Conservation (phyloP, 2,797 vertebrate genomes). For the Tragelaphus eurycerus region DNA sequence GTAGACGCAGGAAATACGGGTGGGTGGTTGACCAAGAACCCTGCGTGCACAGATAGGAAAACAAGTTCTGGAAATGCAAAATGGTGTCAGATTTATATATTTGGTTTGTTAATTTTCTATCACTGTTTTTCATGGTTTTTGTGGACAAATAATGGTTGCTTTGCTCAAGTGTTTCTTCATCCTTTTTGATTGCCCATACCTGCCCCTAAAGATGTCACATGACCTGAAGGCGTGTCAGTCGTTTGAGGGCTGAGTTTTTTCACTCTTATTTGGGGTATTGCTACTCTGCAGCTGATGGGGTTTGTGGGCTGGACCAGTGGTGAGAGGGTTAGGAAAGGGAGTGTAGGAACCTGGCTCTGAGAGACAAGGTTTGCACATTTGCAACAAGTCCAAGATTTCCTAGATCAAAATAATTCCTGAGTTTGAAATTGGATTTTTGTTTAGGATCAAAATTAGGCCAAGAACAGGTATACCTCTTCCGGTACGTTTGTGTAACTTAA, state of each 20-base stretch:
- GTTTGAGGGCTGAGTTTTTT: neutral
- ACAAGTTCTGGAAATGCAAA: constrained; percentile 43
- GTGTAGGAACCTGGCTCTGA: neutral
- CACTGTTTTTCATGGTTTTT: constrained; percentile 41
- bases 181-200: neutral
- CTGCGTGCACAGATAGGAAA: neutral
- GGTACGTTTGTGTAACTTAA: neutral
- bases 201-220: neutral
- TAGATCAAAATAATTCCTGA: constrained; percentile 33
- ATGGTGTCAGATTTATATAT: constrained; percentile 51
- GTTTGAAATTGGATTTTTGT: constrained; percentile 46
- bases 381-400: neutral
- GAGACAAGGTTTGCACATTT: neutral
- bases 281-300: neutral
- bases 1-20: constrained; percentile 4
- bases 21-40: constrained; percentile 24
- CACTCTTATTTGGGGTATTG: neutral
- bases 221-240: neutral
- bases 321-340: neutral
- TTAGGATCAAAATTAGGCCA: constrained; percentile 36
- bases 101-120: constrained; percentile 67
- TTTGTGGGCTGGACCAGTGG: neutral
- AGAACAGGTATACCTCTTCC: neutral
- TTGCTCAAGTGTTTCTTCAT: constrained; percentile 57
- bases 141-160: constrained; percentile 55